Base-by-base conservation (phyloP, 2,888 invertebrate species). In the Actias luna region DNA sequence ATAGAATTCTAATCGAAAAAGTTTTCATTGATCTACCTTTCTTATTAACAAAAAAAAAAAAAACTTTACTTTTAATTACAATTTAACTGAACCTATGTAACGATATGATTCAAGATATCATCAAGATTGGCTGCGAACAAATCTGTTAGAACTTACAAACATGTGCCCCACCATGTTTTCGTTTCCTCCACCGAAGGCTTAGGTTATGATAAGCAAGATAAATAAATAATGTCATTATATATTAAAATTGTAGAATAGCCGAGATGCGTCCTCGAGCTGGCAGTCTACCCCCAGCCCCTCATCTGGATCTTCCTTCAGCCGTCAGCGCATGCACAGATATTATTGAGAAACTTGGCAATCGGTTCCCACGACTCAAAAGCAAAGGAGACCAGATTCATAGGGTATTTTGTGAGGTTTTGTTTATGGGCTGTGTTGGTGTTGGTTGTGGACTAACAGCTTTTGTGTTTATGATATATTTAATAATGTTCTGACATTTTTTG, bases 341-440 rank as follows among this genome's bases (percentile, higher is more conserved):
- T 61, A 85, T 94, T 62, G 94, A 93, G 77, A 93, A 81, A 73
- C 83, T 93, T 64, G 93, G 93, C 64, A 91, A 88, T 69, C 80
- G 83, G 1, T 90, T 93, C 61, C 92, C 92, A 2, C 81, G 77
- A 57, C 78, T 94, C 64, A 94, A 88, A 78, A 93, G 93, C 67
- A 90, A 92, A 67, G 91, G 94, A 57, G 94, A 94, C 71, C 92
- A 88, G 76, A 88, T 95, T 58, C 94, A 95, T 69, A 93, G 94
- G 95, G 95, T 95, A 94, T 52, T 60, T 59, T 50, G 35, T 29
- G 33, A 39, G 31, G 27, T 55, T 29, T 7, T 55, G n/a, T 55
- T 50, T 50, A 12, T 50, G 46, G 5, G 3, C 22, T 42, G 18
- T 16, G 67, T 68, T 69, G 68, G 66, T 70, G 69, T 46, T 46